Evolutionary conservation across 37 sponge, comb jelly and placozoan species (phyloP), one percentile per base, ranked within the genome.

Genomic region (Cladorhizidae sp.): DNA sequence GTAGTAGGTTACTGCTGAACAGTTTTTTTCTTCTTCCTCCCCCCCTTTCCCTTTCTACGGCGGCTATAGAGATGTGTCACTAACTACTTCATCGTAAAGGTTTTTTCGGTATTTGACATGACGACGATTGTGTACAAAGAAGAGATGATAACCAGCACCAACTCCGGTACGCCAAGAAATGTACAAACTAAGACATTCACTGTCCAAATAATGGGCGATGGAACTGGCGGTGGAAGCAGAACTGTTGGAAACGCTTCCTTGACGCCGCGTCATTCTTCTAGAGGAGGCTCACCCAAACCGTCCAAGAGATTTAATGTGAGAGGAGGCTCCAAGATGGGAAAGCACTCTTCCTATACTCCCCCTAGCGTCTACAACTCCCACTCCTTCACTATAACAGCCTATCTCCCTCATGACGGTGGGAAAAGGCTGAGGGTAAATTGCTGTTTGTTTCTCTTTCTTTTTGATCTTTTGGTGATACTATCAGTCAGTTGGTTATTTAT

Each of bases 381-480:
- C 25, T 9, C 26, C 54, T 91, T 85, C 75, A 79, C 79, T n/a
- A 76, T 91, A 33, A 86, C 83, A 20, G 91, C 91, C 43, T 91
- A 91, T 65, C 73, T 91, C 1, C 91, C 91, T 18, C 26, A 77
- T 51, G 79, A 86, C 15, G 77, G 72, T 9, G 84, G 87, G 45
- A 91, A 82, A 68, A 70, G 83, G 40, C 23, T 86, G 32, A 82
- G 86, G 79, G 90, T 90, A 71, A 43, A 36, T 45, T 9, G 5
- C 9, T 45, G 49, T 45, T 5, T 45, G 49, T 45, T 45, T 9
- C 9, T 9, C 9, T 45, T 45, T 45, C 9, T 45, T 45, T 45
- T 45, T 45, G 5, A 12, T 45, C 9, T 45, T 45, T 45, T 45
- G n/a, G n/a, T n/a, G n/a, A n/a, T n/a, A n/a, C n/a, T n/a, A n/a